Evolutionary conservation across 2,888 invertebrate genomes (phyloP).

Genomic region (Fragum sueziense): DNA sequence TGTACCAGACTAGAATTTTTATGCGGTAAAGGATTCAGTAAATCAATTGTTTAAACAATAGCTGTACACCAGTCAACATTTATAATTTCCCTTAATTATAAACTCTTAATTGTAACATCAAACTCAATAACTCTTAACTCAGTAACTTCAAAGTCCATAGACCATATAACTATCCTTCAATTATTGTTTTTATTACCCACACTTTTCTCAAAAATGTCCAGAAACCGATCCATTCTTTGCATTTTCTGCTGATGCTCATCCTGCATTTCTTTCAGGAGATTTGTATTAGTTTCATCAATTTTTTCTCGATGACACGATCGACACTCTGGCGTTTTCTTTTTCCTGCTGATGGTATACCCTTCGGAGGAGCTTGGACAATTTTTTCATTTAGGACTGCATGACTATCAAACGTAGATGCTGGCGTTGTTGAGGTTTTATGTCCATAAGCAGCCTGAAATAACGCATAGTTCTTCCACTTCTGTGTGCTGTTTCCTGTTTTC

Average conservation of each 20-base stretch:
- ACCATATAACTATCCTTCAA: no score
- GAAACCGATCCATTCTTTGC: background rate
- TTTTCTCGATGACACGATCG: background rate
- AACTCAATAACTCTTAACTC: no score
- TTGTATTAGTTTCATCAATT: background rate
- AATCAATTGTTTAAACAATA: no score
- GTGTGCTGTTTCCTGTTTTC: background rate
- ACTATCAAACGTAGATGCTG: background rate
- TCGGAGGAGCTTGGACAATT: background rate
- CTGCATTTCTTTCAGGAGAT: background rate
- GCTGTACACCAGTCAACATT: no score
- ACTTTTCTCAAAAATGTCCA: background rate
- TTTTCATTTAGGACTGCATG: background rate
- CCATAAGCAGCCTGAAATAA: background rate
- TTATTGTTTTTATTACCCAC: background rate
- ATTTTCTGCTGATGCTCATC: background rate
- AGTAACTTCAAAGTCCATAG: no score
- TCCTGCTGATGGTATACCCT: background rate
- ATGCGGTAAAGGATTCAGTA: no score
- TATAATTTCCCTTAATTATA: no score
- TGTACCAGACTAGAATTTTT: no score
- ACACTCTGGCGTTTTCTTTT: background rate
- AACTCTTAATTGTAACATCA: no score
- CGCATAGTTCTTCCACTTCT: background rate
- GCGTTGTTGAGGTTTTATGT: background rate